Base-by-base conservation (phyloP, 1,140 invertebrate species). In the Drosophila tani region DNA sequence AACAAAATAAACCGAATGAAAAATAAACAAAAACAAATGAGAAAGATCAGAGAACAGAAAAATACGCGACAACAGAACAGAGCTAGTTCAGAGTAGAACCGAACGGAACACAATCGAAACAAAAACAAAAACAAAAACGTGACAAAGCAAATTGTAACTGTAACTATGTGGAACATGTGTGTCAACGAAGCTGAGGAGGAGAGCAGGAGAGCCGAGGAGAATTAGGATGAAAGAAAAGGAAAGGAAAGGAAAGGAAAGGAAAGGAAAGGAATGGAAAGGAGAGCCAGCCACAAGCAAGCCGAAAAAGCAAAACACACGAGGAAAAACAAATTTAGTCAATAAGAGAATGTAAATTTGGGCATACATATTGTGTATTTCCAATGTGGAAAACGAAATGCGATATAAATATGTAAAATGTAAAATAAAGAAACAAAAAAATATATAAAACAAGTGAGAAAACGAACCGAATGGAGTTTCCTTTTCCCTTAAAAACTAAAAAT, bases 381-480 rank as follows among this genome's bases (percentile, higher is more conserved):
- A 71, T 78, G 62, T 75, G 75, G 55, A 79, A 79, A 71, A 57
- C 63, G 75, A 71, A 79, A 79, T 79, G 83, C 78, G 84, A 88
- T 84, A 78, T 88, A 88, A 84, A 75, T 88, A 88, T 87, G 83
- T 88, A 87, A 87, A 87, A 81, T 88, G 84, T 87, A 87, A 87
- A 87, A 88, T 87, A 87, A 87, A 87, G 85, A 87, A 88, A 83
- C 84, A 87, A 87, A 87, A 87, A 88, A 87, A 87, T 87, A 87
- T 87, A 87, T 80, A 87, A 87, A 87, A 88, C 75, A 79, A 82
- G 50, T 71, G 67, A 71, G 51, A 79, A 79, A 64, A 47, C 51
- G 24, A 78, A 47, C 11, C 5, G 38, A 29, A 9, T 6, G 0
- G 5, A 12, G 7, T 27, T 32, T 19, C 1, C n/a, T n/a, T 59